Percentiles rank a stretch among this genome's conserved stretches.
phyloP scores from a whole-genome alignment of 2,797 vertebrate genomes.

The Intellagama lesueurii region DNA sequence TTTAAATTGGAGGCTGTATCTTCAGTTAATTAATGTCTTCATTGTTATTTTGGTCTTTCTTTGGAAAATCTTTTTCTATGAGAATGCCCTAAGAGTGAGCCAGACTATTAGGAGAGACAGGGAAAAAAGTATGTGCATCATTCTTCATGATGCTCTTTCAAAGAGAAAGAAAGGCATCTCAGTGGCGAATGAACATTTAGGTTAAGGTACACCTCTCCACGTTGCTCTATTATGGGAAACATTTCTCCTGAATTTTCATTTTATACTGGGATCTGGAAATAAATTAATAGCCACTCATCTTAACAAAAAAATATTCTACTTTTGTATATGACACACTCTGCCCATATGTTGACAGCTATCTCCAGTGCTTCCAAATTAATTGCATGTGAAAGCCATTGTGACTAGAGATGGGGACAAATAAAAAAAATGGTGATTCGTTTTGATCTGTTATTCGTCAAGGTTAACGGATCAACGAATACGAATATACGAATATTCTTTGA shows the following conservation, averaged over 20 bases:
- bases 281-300: neutral
- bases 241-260: neutral
- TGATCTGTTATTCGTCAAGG: too few relatives aligned
- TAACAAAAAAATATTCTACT: neutral
- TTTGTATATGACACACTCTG: neutral
- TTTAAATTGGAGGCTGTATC: neutral
- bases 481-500: too few relatives aligned
- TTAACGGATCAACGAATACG: too few relatives aligned
- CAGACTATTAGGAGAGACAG: neutral
- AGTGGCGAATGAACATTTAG: neutral
- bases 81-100: slow-evolving; percentile 14
- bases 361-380: neutral
- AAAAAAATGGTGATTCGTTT: too few relatives aligned
- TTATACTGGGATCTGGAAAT: neutral
- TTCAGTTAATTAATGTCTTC: slow-evolving; percentile 20
- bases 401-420: neutral
- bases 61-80: neutral
- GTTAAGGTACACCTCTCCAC: neutral
- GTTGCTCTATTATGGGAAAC: neutral
- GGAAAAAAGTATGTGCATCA: neutral
- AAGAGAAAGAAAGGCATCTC: slow-evolving; percentile 7
- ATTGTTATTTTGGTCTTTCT: neutral
- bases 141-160: slow-evolving; percentile 27
- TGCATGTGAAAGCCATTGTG: neutral
- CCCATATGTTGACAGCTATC: neutral